Evolutionary conservation across 1,140 invertebrate genomes (phyloP), one percentile per base, ranked within the genome.

Genomic region (Heliconius congener): DNA sequence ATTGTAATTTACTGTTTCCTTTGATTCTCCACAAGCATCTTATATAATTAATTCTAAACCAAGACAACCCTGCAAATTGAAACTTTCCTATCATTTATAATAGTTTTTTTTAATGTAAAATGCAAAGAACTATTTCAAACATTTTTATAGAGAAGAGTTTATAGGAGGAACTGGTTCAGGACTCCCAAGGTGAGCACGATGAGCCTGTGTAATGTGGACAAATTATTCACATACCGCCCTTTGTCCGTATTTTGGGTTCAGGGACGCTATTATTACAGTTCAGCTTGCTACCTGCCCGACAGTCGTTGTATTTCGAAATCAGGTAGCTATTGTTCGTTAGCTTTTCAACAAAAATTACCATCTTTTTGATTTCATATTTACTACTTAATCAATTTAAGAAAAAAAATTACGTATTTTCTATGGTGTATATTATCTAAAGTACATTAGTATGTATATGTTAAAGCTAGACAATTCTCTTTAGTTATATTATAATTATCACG

Each of bases 211-310:
- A 90, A 89, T 87, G 90, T 86, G 84, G 82, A 90, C 87, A 85
- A 90, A 91, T 89, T 89, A 90, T 92, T 92, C 88, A 86, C 87
- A 90, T 90, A 86, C 88, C 85, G 85, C 86, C 87, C 86, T 92
- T 93, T 92, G 90, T 92, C 88, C 91, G 86, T 84, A 81, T 87
- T 87, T 86, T 83, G 86, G 86, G 88, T 90, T 89, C 87, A 91
- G 81, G 88, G 86, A 81, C 85, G 76, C 83, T 73, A 74, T 77
- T 74, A 81, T 76, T 86, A 80, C 82, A 83, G 84, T 87, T 83
- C 85, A 85, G 79, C 85, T 84, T 83, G 80, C 86, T 90, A 88
- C 88, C 90, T 90, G 88, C 72, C 60, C 74, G 30, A 72, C 71
- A 80, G 83, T 79, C 76, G 77, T 82, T 84, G 74, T 82, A 81